These are phyloP conservation scores for Zoanthus sociatus DNA, from an alignment of 92 coral and sea anemone genomes.

Conservation along the genomic window DNA sequence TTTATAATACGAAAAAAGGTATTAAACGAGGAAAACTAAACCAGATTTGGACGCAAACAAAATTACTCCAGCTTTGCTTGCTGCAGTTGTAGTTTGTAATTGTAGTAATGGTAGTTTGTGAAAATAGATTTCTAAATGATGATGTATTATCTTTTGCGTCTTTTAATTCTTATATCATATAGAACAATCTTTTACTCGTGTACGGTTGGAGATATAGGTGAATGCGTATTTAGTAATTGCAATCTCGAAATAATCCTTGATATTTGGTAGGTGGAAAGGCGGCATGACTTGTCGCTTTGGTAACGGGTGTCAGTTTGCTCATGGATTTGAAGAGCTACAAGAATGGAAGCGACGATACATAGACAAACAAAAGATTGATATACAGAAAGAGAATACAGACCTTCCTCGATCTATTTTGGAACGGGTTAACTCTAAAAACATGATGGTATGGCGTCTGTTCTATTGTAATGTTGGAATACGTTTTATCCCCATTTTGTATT, in stretches of 20 bases:
- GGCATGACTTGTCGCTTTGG: constrained; percentile 28
- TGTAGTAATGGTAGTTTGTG: too few species aligned
- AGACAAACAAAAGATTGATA: not conserved
- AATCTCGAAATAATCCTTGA: not conserved
- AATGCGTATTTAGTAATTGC: not conserved
- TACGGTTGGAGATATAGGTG: not conserved
- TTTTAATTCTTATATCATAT: too few species aligned
- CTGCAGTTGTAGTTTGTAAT: too few species aligned
- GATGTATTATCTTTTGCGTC: too few species aligned
- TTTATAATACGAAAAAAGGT: too few species aligned
- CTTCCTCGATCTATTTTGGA: not conserved
- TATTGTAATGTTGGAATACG: not conserved
- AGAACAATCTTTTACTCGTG: not conserved
- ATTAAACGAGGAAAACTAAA: too few species aligned
- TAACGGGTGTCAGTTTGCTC: constrained; percentile 28
- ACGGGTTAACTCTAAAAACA: not conserved
- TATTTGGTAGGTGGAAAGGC: constrained; percentile 17
- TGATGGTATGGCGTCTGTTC: not conserved
- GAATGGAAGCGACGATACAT: constrained; percentile 10
- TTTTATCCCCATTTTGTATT: not conserved
- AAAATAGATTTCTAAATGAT: too few species aligned
- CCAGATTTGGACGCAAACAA: too few species aligned
- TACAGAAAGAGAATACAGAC: not conserved
- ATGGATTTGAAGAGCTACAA: constrained; percentile 1
- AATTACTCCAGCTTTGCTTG: too few species aligned